These are phyloP conservation scores for Chaetorhynchus papuensis DNA, from an alignment of 2,113 vertebrate genomes.

Conservation along the genomic window DNA sequence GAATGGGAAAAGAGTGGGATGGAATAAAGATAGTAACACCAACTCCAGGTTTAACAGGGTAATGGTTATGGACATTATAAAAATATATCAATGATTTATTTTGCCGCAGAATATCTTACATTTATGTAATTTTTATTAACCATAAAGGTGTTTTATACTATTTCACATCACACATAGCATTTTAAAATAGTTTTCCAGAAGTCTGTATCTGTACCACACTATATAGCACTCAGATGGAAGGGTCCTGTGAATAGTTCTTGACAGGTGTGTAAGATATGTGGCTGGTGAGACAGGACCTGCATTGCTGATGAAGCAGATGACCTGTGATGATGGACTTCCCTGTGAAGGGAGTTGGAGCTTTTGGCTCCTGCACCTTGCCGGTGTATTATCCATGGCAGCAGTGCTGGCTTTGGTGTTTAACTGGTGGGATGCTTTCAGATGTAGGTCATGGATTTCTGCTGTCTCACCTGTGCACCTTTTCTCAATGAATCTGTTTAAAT, in stretches of 20 bases:
- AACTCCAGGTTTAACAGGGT: background rate
- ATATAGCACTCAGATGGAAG: background rate
- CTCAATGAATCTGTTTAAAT: background rate
- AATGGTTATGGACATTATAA: background rate
- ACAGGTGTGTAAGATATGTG: background rate
- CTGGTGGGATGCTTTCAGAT: background rate
- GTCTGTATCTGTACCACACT: background rate
- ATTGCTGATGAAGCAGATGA: background rate
- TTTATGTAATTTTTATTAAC: background rate
- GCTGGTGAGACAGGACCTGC: background rate
- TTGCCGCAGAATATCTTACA: background rate
- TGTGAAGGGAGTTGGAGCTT: background rate
- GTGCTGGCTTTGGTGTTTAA: background rate
- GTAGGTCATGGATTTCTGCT: background rate
- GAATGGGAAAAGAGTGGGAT: background rate
- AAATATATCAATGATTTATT: background rate
- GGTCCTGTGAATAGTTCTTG: background rate
- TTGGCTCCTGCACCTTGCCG: background rate
- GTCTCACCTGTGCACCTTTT: background rate
- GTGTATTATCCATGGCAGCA: fast-evolving
- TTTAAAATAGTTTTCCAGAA: background rate
- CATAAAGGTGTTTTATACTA: background rate
- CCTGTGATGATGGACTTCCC: background rate
- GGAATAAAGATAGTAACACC: background rate
- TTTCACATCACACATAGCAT: background rate